A percentile compares a stretch with the other conserved stretches of the same genome.
phyloP scores from a whole-genome alignment of 2,113 vertebrate genomes.

The Stomatorhinus ivindoensis region DNA sequence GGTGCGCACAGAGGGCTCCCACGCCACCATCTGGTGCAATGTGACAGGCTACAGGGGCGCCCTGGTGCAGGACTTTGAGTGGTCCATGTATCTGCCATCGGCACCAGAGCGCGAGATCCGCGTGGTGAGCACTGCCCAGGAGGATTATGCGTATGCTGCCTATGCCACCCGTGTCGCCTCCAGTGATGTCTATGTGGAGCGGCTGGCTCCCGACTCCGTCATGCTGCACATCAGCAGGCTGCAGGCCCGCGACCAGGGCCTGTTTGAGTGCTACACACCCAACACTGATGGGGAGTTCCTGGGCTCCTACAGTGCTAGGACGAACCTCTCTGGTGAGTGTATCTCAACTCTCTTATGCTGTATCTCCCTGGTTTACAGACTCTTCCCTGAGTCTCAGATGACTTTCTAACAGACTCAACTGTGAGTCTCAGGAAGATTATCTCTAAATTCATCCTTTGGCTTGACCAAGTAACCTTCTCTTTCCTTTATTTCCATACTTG shows the following conservation, averaged over 20 bases:
- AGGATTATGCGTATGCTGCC: conserved; percentile 79
- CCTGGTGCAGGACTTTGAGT: conserved; percentile 79
- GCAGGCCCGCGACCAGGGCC: conserved; percentile 72
- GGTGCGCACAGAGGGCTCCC: conserved; percentile 79
- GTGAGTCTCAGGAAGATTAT: not conserved
- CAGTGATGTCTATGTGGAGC: conserved; percentile 81
- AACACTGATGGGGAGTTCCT: conserved; percentile 66
- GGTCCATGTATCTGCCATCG: conserved; percentile 81
- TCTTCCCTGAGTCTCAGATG: not conserved
- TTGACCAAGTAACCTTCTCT: not conserved
- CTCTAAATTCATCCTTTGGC: not conserved
- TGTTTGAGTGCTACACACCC: conserved; percentile 71
- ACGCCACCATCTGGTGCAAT: conserved; percentile 88
- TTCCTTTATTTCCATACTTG: not conserved
- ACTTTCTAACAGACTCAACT: not conserved
- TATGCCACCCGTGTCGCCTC: conserved; percentile 71
- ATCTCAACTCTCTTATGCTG: not conserved
- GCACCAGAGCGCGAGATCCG: conserved; percentile 78
- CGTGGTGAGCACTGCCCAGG: conserved; percentile 81
- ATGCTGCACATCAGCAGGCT: conserved; percentile 81
- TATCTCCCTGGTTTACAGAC: not conserved
- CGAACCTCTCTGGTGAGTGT: conserved; percentile 79
- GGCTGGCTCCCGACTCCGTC: conserved; percentile 64
- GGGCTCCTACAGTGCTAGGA: conserved; percentile 70
- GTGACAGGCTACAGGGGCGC: conserved; percentile 75